Conservation (phyloP, 2,113 vertebrate genomes). For the Phrynosoma blainvillii region DNA sequence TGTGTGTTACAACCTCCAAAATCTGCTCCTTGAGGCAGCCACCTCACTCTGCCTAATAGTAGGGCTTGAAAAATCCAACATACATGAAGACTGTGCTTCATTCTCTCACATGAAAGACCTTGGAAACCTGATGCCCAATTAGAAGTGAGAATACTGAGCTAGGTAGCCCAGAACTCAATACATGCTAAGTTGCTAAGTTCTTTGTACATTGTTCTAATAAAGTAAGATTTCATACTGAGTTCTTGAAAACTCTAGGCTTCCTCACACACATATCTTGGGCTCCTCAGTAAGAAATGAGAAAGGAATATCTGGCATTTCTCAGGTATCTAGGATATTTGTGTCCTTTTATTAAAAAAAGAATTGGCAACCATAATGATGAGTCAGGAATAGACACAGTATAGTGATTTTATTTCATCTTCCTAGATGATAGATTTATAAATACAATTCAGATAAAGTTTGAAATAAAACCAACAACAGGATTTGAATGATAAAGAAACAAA, state of each 20-base stretch:
- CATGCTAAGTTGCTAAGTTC: neutral
- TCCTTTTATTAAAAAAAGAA: neutral
- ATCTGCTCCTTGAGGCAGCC: neutral
- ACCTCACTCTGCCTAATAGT: neutral
- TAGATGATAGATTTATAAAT: neutral
- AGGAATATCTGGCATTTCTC: no score
- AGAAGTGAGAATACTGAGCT: neutral
- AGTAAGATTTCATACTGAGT: neutral
- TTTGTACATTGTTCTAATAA: neutral
- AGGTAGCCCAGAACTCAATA: neutral
- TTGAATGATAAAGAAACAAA: neutral
- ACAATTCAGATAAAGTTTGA: neutral
- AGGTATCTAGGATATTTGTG: neutral
- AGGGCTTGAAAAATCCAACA: neutral
- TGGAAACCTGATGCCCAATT: neutral
- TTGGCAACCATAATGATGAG: neutral
- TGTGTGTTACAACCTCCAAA: neutral
- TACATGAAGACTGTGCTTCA: neutral
- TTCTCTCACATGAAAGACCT: neutral
- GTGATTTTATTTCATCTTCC: neutral
- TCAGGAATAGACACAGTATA: neutral
- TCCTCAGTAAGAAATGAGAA: neutral
- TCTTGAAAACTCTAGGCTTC: neutral
- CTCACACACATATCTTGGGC: neutral
- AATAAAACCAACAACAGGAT: neutral